Evolutionary conservation across 1,140 invertebrate species (phyloP).

Genomic region (Streblospio benedicti): DNA sequence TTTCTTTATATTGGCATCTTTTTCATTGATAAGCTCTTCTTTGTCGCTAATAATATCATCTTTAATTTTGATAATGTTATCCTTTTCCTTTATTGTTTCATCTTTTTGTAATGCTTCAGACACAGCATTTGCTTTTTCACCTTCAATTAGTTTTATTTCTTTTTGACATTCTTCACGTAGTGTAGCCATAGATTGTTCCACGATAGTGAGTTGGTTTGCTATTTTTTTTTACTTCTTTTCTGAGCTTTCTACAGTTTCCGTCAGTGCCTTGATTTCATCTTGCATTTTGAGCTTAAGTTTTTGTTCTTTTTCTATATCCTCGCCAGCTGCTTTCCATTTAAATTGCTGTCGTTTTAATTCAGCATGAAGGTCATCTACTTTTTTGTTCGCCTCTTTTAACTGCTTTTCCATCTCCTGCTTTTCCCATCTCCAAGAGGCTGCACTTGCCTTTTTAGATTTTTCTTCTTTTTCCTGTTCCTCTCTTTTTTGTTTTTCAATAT

Average conservation of each 20-base stretch:
- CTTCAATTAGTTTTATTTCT: slow-evolving; percentile 1
- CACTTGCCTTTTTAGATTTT: slow-evolving; percentile 5
- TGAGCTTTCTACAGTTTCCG: background rate
- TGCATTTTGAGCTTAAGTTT: slow-evolving; percentile 16
- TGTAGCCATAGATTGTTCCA: background rate
- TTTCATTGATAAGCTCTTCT: slow-evolving; percentile 3
- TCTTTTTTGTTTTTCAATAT: background rate
- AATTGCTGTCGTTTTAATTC: slow-evolving; percentile 14
- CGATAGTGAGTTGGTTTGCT: too few relatives aligned
- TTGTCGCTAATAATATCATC: slow-evolving; percentile 11
- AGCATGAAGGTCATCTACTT: slow-evolving; percentile 11
- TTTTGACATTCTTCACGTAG: slow-evolving; percentile 7
- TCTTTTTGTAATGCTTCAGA: slow-evolving; percentile 17
- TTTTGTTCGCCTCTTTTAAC: slow-evolving; percentile 16
- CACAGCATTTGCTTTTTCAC: slow-evolving; percentile 4
- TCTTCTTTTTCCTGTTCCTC: slow-evolving; percentile 5
- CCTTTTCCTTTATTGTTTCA: slow-evolving; percentile 10
- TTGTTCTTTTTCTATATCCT: slow-evolving; percentile 14
- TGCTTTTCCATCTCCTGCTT: slow-evolving; percentile 19
- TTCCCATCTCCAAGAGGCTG: slow-evolving; percentile 17
- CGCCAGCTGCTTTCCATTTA: slow-evolving; percentile 16
- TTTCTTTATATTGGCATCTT: background rate
- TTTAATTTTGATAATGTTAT: slow-evolving; percentile 7
- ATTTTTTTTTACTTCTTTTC: too few relatives aligned
- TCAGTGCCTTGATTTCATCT: slow-evolving; percentile 14